Base-by-base conservation (phyloP, 92 coral and sea anemone genomes). In the Bergia puertoricense region DNA sequence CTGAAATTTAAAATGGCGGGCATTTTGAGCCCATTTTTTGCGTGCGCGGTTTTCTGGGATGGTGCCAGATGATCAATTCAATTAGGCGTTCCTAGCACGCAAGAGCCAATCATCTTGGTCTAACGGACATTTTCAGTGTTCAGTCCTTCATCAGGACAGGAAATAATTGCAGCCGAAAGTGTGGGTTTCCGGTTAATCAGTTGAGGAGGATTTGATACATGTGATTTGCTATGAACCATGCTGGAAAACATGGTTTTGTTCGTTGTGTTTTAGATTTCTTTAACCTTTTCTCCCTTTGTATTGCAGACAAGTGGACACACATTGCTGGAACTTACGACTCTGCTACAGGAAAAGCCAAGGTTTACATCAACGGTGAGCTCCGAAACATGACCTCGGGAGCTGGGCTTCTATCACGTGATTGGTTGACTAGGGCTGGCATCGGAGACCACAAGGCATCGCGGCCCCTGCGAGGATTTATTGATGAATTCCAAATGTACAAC, bases 381-480 rank as follows among this genome's bases (percentile, higher is more conserved):
- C 94, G 98, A 20, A 97, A 97, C 93, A 97, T 97, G 99, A 95
- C 98, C 57, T 91, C 91, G 54, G 98, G 98, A 15, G 91, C 91
- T 46, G 99, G 99, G 2, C 90, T 88, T 20, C 83, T 97, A 66
- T 97, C 99, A 46, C 92, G 98, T 83, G 99, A 97, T 91, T 97
- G 99, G 99, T 79, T 92, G 81, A 90, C 95, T 77, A 89, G 99
- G 18, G 98, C 98, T 81, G 99, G 99, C 23, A 93, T 97, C 80
- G 99, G 99, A 65, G 99, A 97, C 93, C 99, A 97, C 94, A 97
- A 97, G 90, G 98, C 98, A 15, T 82, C 86, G 87, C 94, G 99
- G 36, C 97, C 99, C 69, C 93, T 97, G 77, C 80, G 89, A 90
- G 99, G 99, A 80, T 97, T 95, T 86, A 92, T 97, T 80, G 99